Conservation (phyloP, 2,888 invertebrate species). For the Stratiomys singularior region DNA sequence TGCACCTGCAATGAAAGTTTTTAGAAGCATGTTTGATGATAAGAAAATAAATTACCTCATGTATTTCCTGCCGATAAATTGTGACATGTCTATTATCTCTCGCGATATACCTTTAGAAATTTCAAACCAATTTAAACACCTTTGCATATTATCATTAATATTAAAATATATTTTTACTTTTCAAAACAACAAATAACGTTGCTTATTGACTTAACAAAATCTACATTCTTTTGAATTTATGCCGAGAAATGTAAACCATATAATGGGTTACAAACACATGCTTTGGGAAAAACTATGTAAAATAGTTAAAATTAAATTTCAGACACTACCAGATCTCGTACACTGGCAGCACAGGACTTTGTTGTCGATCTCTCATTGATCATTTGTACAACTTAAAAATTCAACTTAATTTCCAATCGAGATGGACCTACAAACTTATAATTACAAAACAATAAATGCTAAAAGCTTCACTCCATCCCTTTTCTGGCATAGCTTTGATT, state of each 20-base stretch:
- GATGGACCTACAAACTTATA: background rate
- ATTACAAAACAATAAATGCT: slow-evolving; percentile 8
- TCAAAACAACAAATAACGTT: slow-evolving; percentile 43
- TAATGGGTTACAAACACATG: background rate
- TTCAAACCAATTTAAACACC: background rate
- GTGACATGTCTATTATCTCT: no score
- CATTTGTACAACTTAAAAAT: slow-evolving; percentile 21
- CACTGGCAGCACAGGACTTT: background rate
- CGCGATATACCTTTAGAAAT: no score
- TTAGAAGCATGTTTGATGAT: background rate
- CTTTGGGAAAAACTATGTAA: background rate
- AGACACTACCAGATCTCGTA: background rate
- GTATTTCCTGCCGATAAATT: no score
- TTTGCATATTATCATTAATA: background rate
- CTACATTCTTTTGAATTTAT: background rate
- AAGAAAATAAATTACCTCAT: background rate
- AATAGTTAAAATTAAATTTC: background rate
- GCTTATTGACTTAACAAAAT: background rate
- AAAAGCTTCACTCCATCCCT: background rate
- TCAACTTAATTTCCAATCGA: background rate
- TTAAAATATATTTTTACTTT: slow-evolving; percentile 43
- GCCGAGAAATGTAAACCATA: background rate
- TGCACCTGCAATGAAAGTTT: background rate
- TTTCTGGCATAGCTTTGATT: background rate
- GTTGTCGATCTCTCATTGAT: background rate